phyloP scores from a whole-genome alignment of 1,140 invertebrate species.

The Microplitis mediator region DNA sequence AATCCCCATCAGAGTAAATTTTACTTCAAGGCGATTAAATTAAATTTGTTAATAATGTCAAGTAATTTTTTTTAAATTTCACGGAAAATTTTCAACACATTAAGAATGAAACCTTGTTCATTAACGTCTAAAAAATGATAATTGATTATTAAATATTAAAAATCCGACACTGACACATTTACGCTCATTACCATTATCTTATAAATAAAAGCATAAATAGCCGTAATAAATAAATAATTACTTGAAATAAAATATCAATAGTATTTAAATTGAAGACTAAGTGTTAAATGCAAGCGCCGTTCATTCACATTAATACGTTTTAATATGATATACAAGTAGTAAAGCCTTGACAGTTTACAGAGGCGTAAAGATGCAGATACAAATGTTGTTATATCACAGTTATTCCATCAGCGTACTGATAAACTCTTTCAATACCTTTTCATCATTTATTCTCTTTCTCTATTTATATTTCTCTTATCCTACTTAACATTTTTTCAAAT shows the following conservation, averaged over 20 bases:
- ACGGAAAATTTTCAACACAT: no score
- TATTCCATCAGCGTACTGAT: slow-evolving; percentile 22
- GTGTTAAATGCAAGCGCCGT: slow-evolving; percentile 14
- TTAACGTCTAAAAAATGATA: no score
- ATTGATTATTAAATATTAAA: no score
- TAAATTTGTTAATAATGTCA: no score
- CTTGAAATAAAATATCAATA: background rate
- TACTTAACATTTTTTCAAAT: background rate
- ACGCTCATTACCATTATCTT: no score
- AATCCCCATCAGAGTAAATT: no score
- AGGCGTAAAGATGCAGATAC: slow-evolving; percentile 28
- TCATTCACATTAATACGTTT: slow-evolving; percentile 18
- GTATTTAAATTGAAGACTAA: background rate
- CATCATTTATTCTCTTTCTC: background rate
- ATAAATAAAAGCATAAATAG: background rate
- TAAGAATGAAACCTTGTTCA: no score
- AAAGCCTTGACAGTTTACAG: slow-evolving; percentile 23
- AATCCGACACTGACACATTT: no score
- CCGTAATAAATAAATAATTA: background rate
- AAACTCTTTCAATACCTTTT: slow-evolving; percentile 15
- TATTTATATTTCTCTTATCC: background rate
- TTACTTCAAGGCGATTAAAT: no score
- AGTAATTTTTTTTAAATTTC: no score
- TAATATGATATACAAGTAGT: background rate
- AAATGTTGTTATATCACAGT: background rate